Conservation (phyloP, 2,113 vertebrate species). For the Aegotheles bennettii region DNA sequence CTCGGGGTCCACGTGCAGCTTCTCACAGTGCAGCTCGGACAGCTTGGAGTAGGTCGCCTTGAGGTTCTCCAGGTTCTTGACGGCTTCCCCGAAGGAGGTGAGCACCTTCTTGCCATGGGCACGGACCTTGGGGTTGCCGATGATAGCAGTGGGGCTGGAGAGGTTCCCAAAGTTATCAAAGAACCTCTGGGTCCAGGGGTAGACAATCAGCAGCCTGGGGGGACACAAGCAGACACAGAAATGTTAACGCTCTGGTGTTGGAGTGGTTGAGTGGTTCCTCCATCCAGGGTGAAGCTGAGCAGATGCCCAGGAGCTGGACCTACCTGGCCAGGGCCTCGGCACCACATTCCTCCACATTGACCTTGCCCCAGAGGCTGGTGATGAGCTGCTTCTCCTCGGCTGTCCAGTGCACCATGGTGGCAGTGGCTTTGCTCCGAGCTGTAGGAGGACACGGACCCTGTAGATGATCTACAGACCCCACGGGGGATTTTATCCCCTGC, state of each 20-base stretch:
- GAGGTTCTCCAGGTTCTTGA: slow-evolving; percentile 81
- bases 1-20: slow-evolving; percentile 65
- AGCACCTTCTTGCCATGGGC: slow-evolving; percentile 80
- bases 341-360: neutral
- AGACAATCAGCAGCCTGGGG: slow-evolving; percentile 72
- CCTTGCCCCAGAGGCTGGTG: neutral
- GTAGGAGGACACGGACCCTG: neutral
- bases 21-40: slow-evolving; percentile 83
- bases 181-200: slow-evolving; percentile 83
- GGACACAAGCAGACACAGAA: neutral
- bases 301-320: fast-evolving
- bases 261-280: too few species aligned
- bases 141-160: slow-evolving; percentile 76
- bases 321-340: slow-evolving; percentile 66
- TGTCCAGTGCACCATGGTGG: slow-evolving; percentile 68
- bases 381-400: slow-evolving; percentile 57
- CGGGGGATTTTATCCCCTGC: neutral
- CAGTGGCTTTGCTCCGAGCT: neutral
- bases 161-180: slow-evolving; percentile 80
- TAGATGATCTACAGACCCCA: neutral
- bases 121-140: slow-evolving; percentile 72
- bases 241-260: too few species aligned
- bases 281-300: fast-evolving
- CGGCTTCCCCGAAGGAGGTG: slow-evolving; percentile 75
- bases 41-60: slow-evolving; percentile 73